phyloP scores from a whole-genome alignment of 2,113 vertebrate genomes.

The Panthera leo region DNA sequence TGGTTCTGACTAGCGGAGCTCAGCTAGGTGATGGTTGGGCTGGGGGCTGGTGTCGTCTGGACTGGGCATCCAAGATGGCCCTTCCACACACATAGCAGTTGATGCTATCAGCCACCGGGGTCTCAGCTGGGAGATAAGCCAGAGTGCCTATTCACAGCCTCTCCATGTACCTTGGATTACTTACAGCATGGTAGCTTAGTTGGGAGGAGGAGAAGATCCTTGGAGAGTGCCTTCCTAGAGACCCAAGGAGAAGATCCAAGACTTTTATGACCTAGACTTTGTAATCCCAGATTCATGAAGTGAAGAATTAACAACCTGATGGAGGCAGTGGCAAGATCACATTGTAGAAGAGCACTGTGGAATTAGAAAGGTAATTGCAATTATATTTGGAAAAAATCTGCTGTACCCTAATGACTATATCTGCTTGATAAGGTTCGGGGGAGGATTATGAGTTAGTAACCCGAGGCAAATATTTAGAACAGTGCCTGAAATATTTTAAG shows the following conservation, averaged over 20 bases:
- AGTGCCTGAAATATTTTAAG: not conserved
- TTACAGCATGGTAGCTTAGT: not conserved
- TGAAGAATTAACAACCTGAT: not conserved
- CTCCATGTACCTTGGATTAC: not conserved
- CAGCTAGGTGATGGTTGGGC: not conserved
- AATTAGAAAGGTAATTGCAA: not conserved
- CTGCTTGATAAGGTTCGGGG: not conserved
- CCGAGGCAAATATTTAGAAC: not conserved
- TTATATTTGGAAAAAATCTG: not conserved
- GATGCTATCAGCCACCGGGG: no score
- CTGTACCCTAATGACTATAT: not conserved
- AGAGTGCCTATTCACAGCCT: not conserved
- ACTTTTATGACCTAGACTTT: not conserved
- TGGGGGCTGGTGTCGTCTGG: not conserved
- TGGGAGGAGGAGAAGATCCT: not conserved
- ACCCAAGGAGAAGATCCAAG: not conserved
- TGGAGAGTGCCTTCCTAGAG: not conserved
- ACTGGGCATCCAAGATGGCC: not conserved
- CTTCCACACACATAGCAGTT: fast-evolving
- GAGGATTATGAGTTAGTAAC: not conserved
- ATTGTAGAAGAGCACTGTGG: not conserved
- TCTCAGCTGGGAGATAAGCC: not conserved
- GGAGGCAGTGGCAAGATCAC: not conserved
- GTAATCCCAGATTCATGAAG: not conserved
- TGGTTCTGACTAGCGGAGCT: not conserved